These are phyloP conservation scores for Oeneis ivallda DNA, from an alignment of 2,888 invertebrate species.

Conservation along the genomic window DNA sequence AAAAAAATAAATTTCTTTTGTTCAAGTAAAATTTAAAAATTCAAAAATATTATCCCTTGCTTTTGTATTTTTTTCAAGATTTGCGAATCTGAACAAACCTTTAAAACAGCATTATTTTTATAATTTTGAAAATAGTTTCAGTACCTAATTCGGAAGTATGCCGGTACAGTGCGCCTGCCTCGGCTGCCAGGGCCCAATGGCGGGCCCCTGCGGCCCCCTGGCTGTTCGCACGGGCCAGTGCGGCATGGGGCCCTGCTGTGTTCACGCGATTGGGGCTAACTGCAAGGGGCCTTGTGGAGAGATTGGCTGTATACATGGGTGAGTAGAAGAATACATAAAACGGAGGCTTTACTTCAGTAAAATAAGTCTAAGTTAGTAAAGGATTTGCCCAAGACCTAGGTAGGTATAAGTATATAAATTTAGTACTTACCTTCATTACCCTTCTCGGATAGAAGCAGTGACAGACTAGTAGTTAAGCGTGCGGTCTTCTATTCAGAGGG, in stretches of 20 bases:
- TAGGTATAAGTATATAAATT: too few relatives aligned
- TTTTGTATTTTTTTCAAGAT: not conserved
- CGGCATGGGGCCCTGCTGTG: conserved; percentile 16
- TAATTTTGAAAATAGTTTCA: not conserved
- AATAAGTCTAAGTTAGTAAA: too few relatives aligned
- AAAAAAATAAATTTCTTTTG: not conserved
- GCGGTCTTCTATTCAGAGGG: too few relatives aligned
- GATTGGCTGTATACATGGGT: conserved; percentile 18
- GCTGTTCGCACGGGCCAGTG: not conserved
- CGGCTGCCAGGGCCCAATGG: conserved; percentile 19
- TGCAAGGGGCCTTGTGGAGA: conserved; percentile 20
- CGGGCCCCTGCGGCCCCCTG: conserved; percentile 13
- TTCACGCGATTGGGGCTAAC: conserved; percentile 19
- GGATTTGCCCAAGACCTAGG: too few relatives aligned
- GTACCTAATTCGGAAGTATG: conserved; percentile 3
- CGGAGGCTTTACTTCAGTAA: too few relatives aligned
- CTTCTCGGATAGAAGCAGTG: too few relatives aligned
- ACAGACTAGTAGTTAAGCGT: too few relatives aligned
- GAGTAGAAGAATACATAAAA: not conserved
- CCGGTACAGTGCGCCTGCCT: conserved; percentile 19
- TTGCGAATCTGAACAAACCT: not conserved
- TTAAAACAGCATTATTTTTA: too few relatives aligned
- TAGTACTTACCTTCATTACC: too few relatives aligned
- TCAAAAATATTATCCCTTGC: not conserved
- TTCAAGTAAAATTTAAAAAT: too few relatives aligned